phyloP scores from a whole-genome alignment of 2,113 vertebrate genomes.

The Girardinichthys multiradiatus region DNA sequence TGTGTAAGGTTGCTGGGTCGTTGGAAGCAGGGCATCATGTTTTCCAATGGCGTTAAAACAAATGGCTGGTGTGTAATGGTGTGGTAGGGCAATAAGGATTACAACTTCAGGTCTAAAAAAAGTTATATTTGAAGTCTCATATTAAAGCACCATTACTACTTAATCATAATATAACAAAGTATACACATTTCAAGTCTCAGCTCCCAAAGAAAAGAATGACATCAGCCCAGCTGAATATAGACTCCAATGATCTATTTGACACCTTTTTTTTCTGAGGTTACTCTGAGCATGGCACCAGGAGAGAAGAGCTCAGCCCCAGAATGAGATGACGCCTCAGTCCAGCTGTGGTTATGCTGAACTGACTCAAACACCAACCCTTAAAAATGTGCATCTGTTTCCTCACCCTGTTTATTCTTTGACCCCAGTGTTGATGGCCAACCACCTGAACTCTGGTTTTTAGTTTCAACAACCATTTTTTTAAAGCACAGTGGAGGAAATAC shows the following conservation, averaged over 20 bases:
- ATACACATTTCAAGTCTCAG: conserved; percentile 63
- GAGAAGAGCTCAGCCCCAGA: conserved; percentile 60
- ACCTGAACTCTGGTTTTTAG: conserved; percentile 31
- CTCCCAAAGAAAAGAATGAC: conserved; percentile 57
- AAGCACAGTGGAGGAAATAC: conserved; percentile 63
- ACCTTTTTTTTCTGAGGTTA: conserved; percentile 51
- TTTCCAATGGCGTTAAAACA: too few species aligned
- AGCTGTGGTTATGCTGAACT: conserved; percentile 30
- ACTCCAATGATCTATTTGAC: conserved; percentile 38
- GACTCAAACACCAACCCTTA: not conserved
- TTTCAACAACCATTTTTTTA: conserved; percentile 18
- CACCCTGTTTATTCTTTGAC: not conserved
- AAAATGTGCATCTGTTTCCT: not conserved
- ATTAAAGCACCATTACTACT: conserved; percentile 46
- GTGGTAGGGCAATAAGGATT: conserved; percentile 9
- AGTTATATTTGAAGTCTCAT: conserved; percentile 10
- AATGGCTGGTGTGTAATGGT: too few species aligned
- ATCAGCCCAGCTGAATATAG: conserved; percentile 82
- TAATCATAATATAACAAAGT: conserved; percentile 60
- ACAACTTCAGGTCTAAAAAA: conserved; percentile 22
- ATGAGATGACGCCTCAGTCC: conserved; percentile 56
- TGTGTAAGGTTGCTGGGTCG: too few species aligned
- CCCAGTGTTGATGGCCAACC: not conserved
- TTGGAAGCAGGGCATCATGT: too few species aligned
- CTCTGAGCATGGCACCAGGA: conserved; percentile 59